A percentile compares a stretch with the other conserved stretches of the same genome.
Conservation (phyloP, 2,888 invertebrate species). For the Salpingus planirostris region DNA sequence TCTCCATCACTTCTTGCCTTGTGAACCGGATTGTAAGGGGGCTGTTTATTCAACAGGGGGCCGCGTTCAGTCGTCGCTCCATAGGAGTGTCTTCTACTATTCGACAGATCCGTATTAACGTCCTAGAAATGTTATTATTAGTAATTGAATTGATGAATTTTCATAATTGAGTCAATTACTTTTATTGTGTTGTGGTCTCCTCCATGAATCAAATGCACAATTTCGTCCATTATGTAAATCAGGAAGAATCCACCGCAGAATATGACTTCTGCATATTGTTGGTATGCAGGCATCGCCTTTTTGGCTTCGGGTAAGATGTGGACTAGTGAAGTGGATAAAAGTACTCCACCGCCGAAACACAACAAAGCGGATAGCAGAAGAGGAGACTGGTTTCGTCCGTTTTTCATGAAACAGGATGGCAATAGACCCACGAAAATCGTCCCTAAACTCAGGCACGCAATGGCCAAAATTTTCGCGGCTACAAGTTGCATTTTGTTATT, state of each 20-base stretch:
- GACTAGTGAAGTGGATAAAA: constrained; percentile 65
- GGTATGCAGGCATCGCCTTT: constrained; percentile 39
- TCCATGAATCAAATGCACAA: constrained; percentile 59
- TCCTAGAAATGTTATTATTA: too few relatives aligned
- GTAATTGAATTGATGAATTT: too few relatives aligned
- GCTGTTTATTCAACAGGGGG: constrained; percentile 10
- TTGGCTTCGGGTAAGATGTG: constrained; percentile 78
- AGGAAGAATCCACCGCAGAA: constrained; percentile 62
- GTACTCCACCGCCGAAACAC: constrained; percentile 74
- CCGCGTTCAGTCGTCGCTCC: constrained; percentile 11
- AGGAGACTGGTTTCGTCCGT: constrained; percentile 50
- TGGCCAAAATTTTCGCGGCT: constrained; percentile 56
- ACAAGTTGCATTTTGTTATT: constrained; percentile 45
- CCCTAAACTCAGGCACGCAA: constrained; percentile 56
- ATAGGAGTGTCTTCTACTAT: neutral
- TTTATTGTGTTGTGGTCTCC: too few relatives aligned
- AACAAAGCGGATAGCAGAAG: constrained; percentile 58
- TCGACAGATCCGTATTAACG: neutral
- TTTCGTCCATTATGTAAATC: constrained; percentile 64
- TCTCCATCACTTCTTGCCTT: constrained; percentile 12
- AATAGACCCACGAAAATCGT: constrained; percentile 62
- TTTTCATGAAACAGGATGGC: constrained; percentile 55
- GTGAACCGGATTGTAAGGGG: constrained; percentile 25
- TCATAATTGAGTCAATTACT: too few relatives aligned
- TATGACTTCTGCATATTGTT: constrained; percentile 52